Percentiles rank a stretch among this genome's conserved stretches.
Conservation (phyloP, 2,888 invertebrate species). For the Lepidochitona cinerea region DNA sequence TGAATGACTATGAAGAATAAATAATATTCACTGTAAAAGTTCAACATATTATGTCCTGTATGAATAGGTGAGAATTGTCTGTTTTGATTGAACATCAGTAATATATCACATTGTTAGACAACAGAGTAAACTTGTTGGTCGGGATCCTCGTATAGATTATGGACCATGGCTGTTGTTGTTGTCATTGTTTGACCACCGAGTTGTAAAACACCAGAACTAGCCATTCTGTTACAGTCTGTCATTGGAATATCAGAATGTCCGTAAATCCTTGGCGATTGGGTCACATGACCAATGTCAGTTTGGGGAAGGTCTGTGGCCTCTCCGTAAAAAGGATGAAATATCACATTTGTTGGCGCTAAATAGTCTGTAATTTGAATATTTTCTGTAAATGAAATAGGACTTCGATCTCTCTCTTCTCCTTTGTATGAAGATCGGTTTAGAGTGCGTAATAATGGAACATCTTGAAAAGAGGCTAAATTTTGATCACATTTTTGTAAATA, state of each 20-base stretch:
- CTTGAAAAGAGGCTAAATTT: neutral
- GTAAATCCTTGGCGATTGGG: too few species aligned
- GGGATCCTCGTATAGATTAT: neutral
- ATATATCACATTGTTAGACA: neutral
- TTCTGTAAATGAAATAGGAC: neutral
- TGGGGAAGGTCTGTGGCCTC: neutral
- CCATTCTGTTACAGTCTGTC: neutral
- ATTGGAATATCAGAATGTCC: neutral
- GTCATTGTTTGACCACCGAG: neutral
- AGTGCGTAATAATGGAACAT: neutral
- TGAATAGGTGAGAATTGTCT: too few species aligned
- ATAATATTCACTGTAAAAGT: too few species aligned
- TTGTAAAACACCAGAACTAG: neutral
- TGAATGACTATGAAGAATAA: too few species aligned
- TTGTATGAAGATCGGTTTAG: neutral
- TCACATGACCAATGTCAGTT: neutral
- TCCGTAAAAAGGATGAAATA: neutral
- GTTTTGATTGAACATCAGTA: too few species aligned
- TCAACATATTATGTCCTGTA: too few species aligned
- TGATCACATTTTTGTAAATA: conserved; percentile 16
- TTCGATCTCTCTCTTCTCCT: neutral
- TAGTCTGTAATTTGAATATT: neutral
- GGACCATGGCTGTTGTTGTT: conserved; percentile 2
- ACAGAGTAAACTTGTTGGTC: conserved; percentile 5
- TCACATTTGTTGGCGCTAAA: neutral